Evolutionary conservation across 2,888 invertebrate genomes (phyloP), one percentile per base, ranked within the genome.

Genomic region (Hydraecia micacea): DNA sequence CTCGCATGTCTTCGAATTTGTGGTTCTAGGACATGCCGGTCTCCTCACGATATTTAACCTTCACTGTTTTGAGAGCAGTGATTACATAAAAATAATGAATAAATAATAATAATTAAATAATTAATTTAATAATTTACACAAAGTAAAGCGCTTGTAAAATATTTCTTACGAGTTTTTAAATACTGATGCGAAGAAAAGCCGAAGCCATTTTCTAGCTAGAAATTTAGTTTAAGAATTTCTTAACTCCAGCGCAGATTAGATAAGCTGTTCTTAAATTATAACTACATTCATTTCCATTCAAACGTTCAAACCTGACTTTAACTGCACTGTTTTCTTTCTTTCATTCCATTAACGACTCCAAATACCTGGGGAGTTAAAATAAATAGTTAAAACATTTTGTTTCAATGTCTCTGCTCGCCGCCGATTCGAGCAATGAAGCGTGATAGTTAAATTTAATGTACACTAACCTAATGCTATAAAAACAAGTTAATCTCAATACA

Each of bases 401-500:
- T 94, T 94, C 95, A 95, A 95, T 95, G 95, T 95, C 93, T 92
- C 91, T 91, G 80, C 68, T 84, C 66, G 65, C 84, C 74, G 91
- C 90, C 95, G 95, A 95, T 96, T 95, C 93, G 90, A 93, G 93
- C 95, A 95, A 95, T 95, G 94, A 93, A 95, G 94, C 91, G 89
- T 93, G 92, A 92, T 92, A 96, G 93, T 97, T 95, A 96, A 96
- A 95, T 96, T 96, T 97, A 95, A 96, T 94, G 96, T 93, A 94
- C 94, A 95, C 96, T 96, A 96, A 96, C 96, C 94, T 93, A 93
- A 88, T 93, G 95, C 95, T 93, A 95, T 97, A 97, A 96, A 96
- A 90, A 93, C 94, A 92, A 94, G 95, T 96, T 96, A 97, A 97
- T 97, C 96, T 96, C 96, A 96, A 97, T 97, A 96, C 96, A 95